Evolutionary conservation across 92 coral and sea anemone species (phyloP).

Genomic region (Diadumene lineata): DNA sequence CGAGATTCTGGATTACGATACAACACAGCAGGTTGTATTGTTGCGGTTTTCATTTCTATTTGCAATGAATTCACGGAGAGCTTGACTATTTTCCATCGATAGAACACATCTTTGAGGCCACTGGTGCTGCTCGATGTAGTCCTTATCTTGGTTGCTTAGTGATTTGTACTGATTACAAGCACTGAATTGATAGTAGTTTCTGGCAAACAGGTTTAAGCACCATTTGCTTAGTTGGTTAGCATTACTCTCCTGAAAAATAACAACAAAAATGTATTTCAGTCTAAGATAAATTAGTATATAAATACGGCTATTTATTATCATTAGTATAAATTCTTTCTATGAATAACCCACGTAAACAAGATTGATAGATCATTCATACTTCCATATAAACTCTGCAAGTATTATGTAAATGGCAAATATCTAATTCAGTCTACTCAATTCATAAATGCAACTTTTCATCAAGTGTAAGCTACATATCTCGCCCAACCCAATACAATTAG

Average conservation of each 20-base stretch:
- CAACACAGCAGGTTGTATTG: not conserved
- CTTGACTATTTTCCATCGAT: not conserved
- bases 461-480: too few relatives aligned
- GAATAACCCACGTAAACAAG: too few relatives aligned
- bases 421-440: too few relatives aligned
- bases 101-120: conserved; percentile 25
- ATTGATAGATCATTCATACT: too few relatives aligned
- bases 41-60: not conserved
- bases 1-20: too few relatives aligned
- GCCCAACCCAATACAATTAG: too few relatives aligned
- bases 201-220: conserved; percentile 29
- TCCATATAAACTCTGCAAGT: too few relatives aligned
- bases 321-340: too few relatives aligned
- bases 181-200: conserved; percentile 16
- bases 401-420: too few relatives aligned
- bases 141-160: conserved; percentile 17
- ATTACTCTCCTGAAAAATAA: conserved; percentile 11
- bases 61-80: not conserved
- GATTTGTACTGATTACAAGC: not conserved
- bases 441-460: too few relatives aligned
- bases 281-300: not conserved
- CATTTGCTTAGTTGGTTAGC: conserved; percentile 25
- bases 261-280: not conserved
- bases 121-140: conserved; percentile 13
- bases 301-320: too few relatives aligned